Evolutionary conservation across 2,113 vertebrate genomes (phyloP).

Genomic region (Xenus cinereus): DNA sequence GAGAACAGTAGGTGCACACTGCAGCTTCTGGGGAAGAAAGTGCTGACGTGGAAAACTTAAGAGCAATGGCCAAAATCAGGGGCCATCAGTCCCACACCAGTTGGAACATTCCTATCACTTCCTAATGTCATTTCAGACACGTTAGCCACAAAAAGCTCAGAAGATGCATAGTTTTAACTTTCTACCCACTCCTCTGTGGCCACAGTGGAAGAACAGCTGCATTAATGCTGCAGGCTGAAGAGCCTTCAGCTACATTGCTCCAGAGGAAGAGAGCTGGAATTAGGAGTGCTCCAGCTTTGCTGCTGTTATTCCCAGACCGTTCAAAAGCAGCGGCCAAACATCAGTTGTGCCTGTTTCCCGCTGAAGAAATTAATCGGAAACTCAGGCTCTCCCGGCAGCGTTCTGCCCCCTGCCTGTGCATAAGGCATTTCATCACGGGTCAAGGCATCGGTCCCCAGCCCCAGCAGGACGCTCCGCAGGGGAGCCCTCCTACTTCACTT

Average conservation of each 20-base stretch:
- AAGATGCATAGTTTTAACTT: neutral
- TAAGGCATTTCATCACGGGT: neutral
- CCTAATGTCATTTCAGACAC: neutral
- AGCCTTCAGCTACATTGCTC: neutral
- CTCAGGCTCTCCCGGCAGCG: neutral
- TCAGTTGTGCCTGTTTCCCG: neutral
- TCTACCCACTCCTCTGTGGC: neutral
- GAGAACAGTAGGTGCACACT: neutral
- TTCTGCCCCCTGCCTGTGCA: conserved; percentile 48
- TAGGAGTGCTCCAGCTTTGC: neutral
- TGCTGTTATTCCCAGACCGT: neutral
- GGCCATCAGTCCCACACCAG: neutral
- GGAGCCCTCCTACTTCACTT: neutral
- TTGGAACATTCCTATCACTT: neutral
- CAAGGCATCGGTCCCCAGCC: neutral
- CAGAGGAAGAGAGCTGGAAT: neutral
- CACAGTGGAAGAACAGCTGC: neutral
- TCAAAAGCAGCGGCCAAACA: neutral
- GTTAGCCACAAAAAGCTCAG: neutral
- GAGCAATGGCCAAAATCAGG: neutral
- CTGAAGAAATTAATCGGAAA: neutral
- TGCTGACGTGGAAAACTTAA: neutral
- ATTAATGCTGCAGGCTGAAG: neutral
- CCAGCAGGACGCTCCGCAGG: neutral
- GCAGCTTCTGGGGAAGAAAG: neutral